Percentiles rank a stretch among this genome's conserved stretches.
Conservation (phyloP, 2,113 vertebrate species). For the Tautogolabrus adspersus region DNA sequence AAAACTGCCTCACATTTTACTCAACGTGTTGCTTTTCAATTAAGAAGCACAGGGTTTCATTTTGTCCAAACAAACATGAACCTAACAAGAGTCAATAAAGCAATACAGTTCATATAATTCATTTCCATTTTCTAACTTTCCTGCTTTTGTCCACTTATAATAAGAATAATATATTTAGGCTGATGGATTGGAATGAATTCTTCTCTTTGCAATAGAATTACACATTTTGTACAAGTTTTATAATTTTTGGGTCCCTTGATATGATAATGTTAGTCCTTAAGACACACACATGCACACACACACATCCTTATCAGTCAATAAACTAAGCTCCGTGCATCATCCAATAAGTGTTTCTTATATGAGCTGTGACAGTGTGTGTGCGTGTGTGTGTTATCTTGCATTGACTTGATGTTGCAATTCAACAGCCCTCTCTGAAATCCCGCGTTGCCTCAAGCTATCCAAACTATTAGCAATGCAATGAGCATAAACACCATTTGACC, state of each 20-base stretch:
- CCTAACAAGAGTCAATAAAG: not conserved
- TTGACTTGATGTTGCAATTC: slow-evolving; percentile 19
- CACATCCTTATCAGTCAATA: not conserved
- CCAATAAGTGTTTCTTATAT: slow-evolving; percentile 4
- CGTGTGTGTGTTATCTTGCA: slow-evolving; percentile 18
- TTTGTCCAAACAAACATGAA: not conserved
- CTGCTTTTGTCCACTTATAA: not conserved
- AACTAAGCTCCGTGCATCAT: slow-evolving; percentile 2
- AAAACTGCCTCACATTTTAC: not conserved
- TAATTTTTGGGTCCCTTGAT: not conserved
- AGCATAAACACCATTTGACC: slow-evolving; percentile 49
- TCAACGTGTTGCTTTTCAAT: not conserved
- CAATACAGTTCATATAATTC: too few relatives aligned
- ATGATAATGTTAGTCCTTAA: not conserved
- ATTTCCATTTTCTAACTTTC: not conserved
- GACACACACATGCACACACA: not conserved
- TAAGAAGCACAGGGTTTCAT: not conserved
- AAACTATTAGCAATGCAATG: slow-evolving; percentile 23
- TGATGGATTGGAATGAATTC: not conserved
- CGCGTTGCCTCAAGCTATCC: slow-evolving; percentile 31
- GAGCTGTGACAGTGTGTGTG: not conserved
- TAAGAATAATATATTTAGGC: too few relatives aligned
- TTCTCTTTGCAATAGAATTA: not conserved
- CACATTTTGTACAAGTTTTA: not conserved
- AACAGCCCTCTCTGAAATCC: slow-evolving; percentile 16